Evolutionary conservation across 2,113 vertebrate species (phyloP).

Genomic region (Baryphthengus martii): DNA sequence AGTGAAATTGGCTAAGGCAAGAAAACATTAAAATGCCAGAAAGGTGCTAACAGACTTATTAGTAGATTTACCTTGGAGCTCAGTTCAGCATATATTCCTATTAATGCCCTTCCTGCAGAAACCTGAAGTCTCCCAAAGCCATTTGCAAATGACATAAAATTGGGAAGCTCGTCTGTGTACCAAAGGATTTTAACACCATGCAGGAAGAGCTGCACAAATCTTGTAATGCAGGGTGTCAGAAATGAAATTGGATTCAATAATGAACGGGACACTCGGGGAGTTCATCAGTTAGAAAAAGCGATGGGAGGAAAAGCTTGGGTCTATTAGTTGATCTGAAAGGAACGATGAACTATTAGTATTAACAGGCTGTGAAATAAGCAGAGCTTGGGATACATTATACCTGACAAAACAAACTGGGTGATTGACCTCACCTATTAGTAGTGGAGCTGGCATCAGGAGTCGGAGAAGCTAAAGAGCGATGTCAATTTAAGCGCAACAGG

Average conservation of each 20-base stretch:
- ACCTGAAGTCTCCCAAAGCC: not conserved
- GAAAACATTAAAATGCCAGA: not conserved
- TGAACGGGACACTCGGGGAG: not conserved
- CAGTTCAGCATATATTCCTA: not conserved
- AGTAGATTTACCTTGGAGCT: not conserved
- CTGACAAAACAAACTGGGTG: not conserved
- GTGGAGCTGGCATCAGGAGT: not conserved
- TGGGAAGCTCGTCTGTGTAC: not conserved
- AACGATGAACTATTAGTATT: not conserved
- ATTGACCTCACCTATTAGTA: not conserved
- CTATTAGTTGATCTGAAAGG: not conserved
- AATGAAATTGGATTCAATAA: not conserved
- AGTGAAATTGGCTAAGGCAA: not conserved
- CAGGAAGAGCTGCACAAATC: constrained; percentile 18
- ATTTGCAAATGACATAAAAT: not conserved
- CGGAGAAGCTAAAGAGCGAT: not conserved
- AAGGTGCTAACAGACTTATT: not conserved
- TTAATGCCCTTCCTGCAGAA: not conserved
- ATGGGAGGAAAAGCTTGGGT: not conserved
- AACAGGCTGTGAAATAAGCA: not conserved
- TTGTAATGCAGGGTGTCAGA: constrained; percentile 5
- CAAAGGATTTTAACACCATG: not conserved
- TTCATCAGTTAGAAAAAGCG: not conserved
- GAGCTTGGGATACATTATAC: not conserved
- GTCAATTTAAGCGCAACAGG: not conserved